Conservation (phyloP, 2,888 invertebrate genomes). For the Parnassius smintheus region DNA sequence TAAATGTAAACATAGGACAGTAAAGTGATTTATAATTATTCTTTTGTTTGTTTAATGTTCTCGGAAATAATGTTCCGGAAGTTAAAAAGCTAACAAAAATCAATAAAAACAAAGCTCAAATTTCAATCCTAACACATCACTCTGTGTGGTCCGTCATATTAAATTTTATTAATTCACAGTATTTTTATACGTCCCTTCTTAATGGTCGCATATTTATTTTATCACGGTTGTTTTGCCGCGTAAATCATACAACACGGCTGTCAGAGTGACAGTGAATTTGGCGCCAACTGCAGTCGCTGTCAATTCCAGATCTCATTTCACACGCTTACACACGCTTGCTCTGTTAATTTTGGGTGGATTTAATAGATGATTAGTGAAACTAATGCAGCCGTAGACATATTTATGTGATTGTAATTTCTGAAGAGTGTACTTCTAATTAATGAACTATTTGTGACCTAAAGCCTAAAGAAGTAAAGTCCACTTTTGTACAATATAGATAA, state of each 20-base stretch:
- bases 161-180: slow-evolving; percentile 59
- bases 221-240: slow-evolving; percentile 45
- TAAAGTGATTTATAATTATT: slow-evolving; percentile 18
- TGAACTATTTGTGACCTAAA: slow-evolving; percentile 40
- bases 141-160: slow-evolving; percentile 60
- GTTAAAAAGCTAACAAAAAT: slow-evolving; percentile 31
- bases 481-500: slow-evolving; percentile 29
- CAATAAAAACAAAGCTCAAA: slow-evolving; percentile 32
- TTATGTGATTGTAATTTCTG: slow-evolving; percentile 48
- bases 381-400: slow-evolving; percentile 53
- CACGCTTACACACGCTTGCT: slow-evolving; percentile 32
- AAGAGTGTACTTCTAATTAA: slow-evolving; percentile 30
- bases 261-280: slow-evolving; percentile 64
- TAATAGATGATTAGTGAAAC: slow-evolving; percentile 54
- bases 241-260: slow-evolving; percentile 58
- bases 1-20: slow-evolving; percentile 13
- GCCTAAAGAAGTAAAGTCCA: slow-evolving; percentile 35
- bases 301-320: slow-evolving; percentile 43
- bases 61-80: slow-evolving; percentile 28
- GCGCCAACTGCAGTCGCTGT: slow-evolving; percentile 55
- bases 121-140: slow-evolving; percentile 42
- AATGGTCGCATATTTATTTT: slow-evolving; percentile 56
- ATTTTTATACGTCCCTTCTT: slow-evolving; percentile 49
- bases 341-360: slow-evolving; percentile 49
- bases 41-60: slow-evolving; percentile 20